Evolutionary conservation across 2,888 invertebrate genomes (phyloP), one percentile per base, ranked within the genome.

Genomic region (Drosophila mayaguana): DNA sequence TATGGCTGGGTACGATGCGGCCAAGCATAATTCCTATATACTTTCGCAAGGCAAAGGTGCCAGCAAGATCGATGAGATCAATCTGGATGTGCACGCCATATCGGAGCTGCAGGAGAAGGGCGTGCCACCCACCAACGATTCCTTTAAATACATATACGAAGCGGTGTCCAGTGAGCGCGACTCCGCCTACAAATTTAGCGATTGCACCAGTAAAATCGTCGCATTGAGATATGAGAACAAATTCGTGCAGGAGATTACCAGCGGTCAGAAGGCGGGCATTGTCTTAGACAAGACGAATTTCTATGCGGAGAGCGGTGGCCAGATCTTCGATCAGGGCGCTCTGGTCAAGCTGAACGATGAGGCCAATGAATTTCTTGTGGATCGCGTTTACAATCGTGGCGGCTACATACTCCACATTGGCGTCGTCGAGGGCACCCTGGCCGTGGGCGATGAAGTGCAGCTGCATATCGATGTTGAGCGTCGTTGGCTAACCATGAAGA

Each of bases 291-390:
- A 94, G 88, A 99, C 99, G 0, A 96, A 95, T 92, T 99, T 99
- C 93, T 99, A 99, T 93, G 99, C 99, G 1, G 99, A 99, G 93
- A 98, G 99, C 93, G 99, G 99, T 73, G 99, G 99, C 16, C 99
- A 99, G 94, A 98, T 98, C 88, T 98, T 95, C 92, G 99, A 99
- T 92, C 97, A 97, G 91, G 99, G 99, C 25, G 98, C 96, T 83
- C 94, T 98, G 92, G 96, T 96, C 0, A 98, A 97, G 94, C 92
- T 94, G 8, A 95, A 83, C 94, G 97, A 98, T 92, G 97, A 98
- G 91, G 96, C 95, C 92, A 96, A 96, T 14, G 99, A 99, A 94
- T 96, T 99, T 92, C 95, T 96, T 18, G 97, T 99, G 0, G 97
- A 96, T 92, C 97, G 98, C 91, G 97, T 98, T 2, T 98, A 98